Base-by-base conservation (phyloP, 2,113 vertebrate species). In the Cichladusa arquata region DNA sequence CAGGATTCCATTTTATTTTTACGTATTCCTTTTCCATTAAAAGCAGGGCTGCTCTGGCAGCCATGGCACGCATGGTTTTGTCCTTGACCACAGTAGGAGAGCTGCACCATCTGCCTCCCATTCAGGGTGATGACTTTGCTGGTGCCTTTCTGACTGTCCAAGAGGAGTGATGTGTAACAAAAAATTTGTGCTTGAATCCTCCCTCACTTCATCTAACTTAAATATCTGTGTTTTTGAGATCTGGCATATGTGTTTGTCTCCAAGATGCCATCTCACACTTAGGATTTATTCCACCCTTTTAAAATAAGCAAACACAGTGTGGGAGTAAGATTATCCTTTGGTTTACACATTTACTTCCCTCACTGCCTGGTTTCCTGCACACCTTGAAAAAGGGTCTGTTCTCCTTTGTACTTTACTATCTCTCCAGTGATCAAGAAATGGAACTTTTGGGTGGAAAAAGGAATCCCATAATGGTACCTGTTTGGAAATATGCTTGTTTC, bases 401-500 rank as follows among this genome's bases (percentile, higher is more conserved):
- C 50, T 70, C 23, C 38, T 17, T 60, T 61, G 6, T 61, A 12
- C 28, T 89, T 28, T 61, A 15, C 20, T 4, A 5, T 80, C 10
- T 73, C 38, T n/a, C 15, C 29, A 44, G 0, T 2, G 7, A 60
- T 42, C 19, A 25, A 20, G 47, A 66, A 34, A 73, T 38, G 42
- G 81, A 45, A 61, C 33, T 76, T 84, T 1, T 29, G 38, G 38
- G 72, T 44, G 61, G 33, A 64, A 72, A 90, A 81, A 88, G 72
- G 70, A 97, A 92, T 57, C 51, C 71, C 81, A 81, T 93, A 94
- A 81, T 94, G 88, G 51, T 90, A 84, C 69, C 80, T 79, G 89
- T 93, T 91, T 84, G 91, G 91, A 97, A 97, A 97, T 97, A 78
- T 87, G 95, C 96, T 96, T 84, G 53, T 95, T 97, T 97, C 90